Conservation (phyloP, 2,113 vertebrate species). For the Indri indri region DNA sequence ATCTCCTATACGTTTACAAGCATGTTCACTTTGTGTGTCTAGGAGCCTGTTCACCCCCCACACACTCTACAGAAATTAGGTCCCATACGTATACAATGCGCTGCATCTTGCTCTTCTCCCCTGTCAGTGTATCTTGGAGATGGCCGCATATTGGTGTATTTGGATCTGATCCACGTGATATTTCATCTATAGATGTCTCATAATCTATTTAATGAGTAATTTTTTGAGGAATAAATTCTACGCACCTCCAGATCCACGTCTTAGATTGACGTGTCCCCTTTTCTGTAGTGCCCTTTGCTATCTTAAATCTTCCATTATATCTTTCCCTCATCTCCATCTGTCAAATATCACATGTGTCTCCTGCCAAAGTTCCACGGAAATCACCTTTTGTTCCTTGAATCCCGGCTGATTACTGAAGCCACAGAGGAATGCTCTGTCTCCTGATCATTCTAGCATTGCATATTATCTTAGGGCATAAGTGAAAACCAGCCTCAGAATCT, state of each 20-base stretch:
- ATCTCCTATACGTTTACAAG: background rate
- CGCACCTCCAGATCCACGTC: background rate
- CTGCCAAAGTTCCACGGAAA: background rate
- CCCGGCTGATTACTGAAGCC: background rate
- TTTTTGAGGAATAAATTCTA: conserved; percentile 12
- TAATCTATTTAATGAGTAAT: background rate
- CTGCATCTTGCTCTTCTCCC: background rate
- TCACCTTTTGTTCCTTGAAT: background rate
- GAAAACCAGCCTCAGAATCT: background rate
- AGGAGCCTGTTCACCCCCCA: background rate
- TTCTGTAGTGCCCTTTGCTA: background rate
- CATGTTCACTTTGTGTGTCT: background rate
- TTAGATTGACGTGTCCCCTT: background rate
- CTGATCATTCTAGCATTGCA: background rate
- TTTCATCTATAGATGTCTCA: background rate
- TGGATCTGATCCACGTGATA: background rate
- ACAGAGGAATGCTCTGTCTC: background rate
- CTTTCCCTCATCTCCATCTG: background rate
- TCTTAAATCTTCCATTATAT: background rate
- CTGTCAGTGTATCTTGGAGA: background rate
- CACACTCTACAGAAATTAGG: background rate
- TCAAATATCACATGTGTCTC: background rate
- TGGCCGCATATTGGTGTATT: background rate
- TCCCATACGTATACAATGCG: background rate
- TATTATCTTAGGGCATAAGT: background rate